Conservation (phyloP, 2,888 invertebrate genomes). For the Andrena camellia region DNA sequence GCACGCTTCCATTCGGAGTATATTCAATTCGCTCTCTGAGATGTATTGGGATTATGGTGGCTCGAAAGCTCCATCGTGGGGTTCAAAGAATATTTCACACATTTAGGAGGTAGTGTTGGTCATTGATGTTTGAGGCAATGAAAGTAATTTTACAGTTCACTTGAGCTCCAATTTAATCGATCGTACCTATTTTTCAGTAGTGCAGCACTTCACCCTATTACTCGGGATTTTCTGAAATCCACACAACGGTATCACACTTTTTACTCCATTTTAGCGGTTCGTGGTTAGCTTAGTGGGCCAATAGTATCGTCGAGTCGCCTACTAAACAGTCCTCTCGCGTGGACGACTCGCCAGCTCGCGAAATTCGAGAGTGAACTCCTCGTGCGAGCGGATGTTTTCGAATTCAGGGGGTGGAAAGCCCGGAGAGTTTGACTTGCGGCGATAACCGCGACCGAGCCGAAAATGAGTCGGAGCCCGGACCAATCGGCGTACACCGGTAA, state of each 20-base stretch:
- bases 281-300: too few relatives aligned
- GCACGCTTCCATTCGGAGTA: slow-evolving; percentile 18
- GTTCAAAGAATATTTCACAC: background rate
- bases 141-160: too few relatives aligned
- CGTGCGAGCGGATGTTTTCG: slow-evolving; percentile 16
- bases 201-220: too few relatives aligned
- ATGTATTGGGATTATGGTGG: background rate
- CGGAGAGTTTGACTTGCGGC: slow-evolving; percentile 40
- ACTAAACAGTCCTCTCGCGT: background rate
- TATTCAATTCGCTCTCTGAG: slow-evolving; percentile 20
- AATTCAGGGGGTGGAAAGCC: background rate
- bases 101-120: background rate
- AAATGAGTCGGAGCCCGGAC: slow-evolving; percentile 35
- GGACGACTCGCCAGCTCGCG: background rate
- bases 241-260: too few relatives aligned
- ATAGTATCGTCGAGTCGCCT: background rate
- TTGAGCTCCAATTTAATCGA: too few relatives aligned
- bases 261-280: too few relatives aligned
- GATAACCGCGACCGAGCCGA: slow-evolving; percentile 36
- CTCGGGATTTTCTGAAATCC: too few relatives aligned
- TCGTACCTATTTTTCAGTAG: too few relatives aligned
- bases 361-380: background rate
- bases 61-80: background rate
- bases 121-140: too few relatives aligned
- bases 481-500: slow-evolving; percentile 23